Percentiles rank a stretch among this genome's conserved stretches.
phyloP scores from a whole-genome alignment of 2,797 vertebrate species.

The Sebastes kiyomatsui region DNA sequence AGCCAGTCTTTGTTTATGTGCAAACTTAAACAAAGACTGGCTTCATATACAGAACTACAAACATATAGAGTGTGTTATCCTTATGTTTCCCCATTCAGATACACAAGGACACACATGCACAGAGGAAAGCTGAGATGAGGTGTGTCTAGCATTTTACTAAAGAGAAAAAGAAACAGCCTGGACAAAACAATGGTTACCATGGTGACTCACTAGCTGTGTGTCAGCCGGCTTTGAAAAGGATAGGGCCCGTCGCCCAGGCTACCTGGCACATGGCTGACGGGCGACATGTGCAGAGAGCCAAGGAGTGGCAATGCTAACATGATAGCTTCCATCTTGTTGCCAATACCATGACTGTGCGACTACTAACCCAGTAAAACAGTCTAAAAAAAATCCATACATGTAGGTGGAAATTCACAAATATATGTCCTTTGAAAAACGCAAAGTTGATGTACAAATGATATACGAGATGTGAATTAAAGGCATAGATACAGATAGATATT shows the following conservation, averaged over 20 bases:
- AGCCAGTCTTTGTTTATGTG: neutral
- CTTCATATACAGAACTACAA: neutral
- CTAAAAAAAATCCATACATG: too few relatives aligned
- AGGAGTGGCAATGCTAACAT: constrained; percentile 21
- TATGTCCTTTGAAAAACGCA: too few relatives aligned
- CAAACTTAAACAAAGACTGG: constrained; percentile 18
- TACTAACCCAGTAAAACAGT: neutral
- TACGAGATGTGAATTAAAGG: too few relatives aligned
- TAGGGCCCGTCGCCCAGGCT: constrained; percentile 45
- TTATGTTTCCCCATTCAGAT: neutral
- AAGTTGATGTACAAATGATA: too few relatives aligned
- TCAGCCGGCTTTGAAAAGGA: constrained; percentile 37
- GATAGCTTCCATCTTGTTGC: neutral
- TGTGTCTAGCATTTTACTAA: constrained; percentile 6
- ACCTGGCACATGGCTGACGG: constrained; percentile 47
- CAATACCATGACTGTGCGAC: neutral
- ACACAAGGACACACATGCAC: neutral
- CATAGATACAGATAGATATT: too few relatives aligned
- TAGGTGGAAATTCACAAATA: too few relatives aligned
- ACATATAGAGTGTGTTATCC: neutral
- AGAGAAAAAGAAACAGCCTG: constrained; percentile 12
- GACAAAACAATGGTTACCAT: constrained; percentile 57
- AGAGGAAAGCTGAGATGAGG: constrained; percentile 51
- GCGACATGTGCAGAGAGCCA: constrained; percentile 13
- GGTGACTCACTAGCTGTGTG: constrained; percentile 44